phyloP scores from a whole-genome alignment of 2,797 vertebrate species.

The Cynodonichthys magdalenae region DNA sequence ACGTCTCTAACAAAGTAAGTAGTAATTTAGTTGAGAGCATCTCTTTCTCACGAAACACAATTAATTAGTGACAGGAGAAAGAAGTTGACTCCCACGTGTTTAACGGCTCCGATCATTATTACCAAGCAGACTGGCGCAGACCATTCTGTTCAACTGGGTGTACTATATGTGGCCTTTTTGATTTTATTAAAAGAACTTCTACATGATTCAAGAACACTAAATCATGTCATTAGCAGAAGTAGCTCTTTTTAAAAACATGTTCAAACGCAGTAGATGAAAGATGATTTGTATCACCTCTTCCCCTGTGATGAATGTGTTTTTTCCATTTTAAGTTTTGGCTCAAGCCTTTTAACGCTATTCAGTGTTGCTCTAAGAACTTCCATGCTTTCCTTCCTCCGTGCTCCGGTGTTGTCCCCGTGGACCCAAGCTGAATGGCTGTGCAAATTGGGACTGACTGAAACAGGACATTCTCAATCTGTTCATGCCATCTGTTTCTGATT shows the following conservation, averaged over 20 bases:
- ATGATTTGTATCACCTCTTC: slow-evolving; percentile 31
- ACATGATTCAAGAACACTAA: slow-evolving; percentile 41
- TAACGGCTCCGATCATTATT: slow-evolving; percentile 65
- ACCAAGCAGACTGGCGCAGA: slow-evolving; percentile 48
- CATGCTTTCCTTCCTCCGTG: slow-evolving; percentile 63
- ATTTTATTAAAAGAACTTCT: slow-evolving; percentile 44
- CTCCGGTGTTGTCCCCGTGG: slow-evolving; percentile 64
- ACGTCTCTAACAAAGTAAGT: slow-evolving; percentile 28
- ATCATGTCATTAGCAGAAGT: slow-evolving; percentile 44
- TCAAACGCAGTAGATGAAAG: slow-evolving; percentile 52
- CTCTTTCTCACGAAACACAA: slow-evolving; percentile 43
- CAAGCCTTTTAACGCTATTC: slow-evolving; percentile 50
- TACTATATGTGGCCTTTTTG: slow-evolving; percentile 56
- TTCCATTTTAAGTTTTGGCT: slow-evolving; percentile 40
- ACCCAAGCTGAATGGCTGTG: slow-evolving; percentile 65
- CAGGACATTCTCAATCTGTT: slow-evolving; percentile 82
- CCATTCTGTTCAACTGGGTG: slow-evolving; percentile 49
- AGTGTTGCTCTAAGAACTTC: slow-evolving; percentile 53
- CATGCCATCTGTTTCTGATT: slow-evolving; percentile 80
- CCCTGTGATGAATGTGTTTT: slow-evolving; percentile 20
- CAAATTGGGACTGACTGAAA: slow-evolving; percentile 80
- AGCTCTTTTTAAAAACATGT: slow-evolving; percentile 40
- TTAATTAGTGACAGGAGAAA: slow-evolving; percentile 53
- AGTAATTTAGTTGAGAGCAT: slow-evolving; percentile 41
- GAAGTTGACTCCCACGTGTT: slow-evolving; percentile 14